Evolutionary conservation across 1,140 invertebrate genomes (phyloP), one percentile per base, ranked within the genome.

Genomic region (Lysiphlebus fabarum): DNA sequence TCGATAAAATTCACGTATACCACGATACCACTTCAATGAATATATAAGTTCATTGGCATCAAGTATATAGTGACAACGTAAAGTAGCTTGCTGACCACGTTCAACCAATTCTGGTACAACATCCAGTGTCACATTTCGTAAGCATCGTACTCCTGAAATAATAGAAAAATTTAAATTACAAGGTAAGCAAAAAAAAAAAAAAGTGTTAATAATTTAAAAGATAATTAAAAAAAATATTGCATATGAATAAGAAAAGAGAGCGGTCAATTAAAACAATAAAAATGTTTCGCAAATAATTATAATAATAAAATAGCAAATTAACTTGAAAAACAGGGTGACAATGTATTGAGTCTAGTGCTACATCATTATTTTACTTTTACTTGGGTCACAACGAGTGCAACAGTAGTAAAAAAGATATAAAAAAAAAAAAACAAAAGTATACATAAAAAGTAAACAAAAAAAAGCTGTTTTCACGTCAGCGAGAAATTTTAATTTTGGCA

Each of bases 11-110:
- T 90, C 87, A 64, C 83, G 80, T 43, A 73, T 79, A 9, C 88
- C 90, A 50, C 89, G 83, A 70, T 93, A 93, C 90, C 91, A 93
- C 75, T 92, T 88, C 62, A 93, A 86, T 2, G 87, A 87, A 77
- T 90, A 90, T 17, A 91, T 80, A 6, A 82, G 82, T 12, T 83
- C 85, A 9, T 83, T 82, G 17, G 17, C 17, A 56, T 88, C 86
- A 60, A 90, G 75, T 70, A 90, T 85, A 80, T 90, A 90, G 41
- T 83, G 80, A 74, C 90, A 92, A 34, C 82, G 82, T 43, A 92
- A 77, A 14, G 81, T 82, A 14, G 84, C 88, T 50, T 84, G 82
- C 14, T 85, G 82, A 36, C 87, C 88, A 57, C 82, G 78, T 63
- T 86, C 81, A 14, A 90, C 88, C 5, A 81, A 80, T 26, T 82